phyloP scores from a whole-genome alignment of 2,888 invertebrate genomes.

The Troilus luridus region DNA sequence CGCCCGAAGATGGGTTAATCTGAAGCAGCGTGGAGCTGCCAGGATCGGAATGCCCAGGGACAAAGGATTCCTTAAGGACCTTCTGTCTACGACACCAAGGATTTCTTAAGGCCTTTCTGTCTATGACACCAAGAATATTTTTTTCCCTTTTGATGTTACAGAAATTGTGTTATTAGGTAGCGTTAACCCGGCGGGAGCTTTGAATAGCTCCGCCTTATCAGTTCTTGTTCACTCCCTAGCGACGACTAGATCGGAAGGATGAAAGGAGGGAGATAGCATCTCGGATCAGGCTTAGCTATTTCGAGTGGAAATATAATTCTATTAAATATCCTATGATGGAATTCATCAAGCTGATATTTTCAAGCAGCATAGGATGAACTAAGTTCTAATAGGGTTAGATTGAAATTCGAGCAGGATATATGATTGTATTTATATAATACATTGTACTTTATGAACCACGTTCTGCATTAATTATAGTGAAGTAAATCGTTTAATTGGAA shows the following conservation, averaged over 20 bases:
- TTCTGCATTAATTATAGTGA: too few relatives aligned
- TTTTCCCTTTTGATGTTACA: not conserved
- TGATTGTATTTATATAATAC: too few relatives aligned
- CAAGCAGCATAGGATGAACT: not conserved
- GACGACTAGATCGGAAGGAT: not conserved
- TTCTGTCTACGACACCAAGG: too few relatives aligned
- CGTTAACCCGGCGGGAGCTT: not conserved
- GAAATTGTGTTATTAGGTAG: not conserved
- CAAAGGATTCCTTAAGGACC: not conserved
- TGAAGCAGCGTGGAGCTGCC: not conserved
- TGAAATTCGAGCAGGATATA: too few relatives aligned
- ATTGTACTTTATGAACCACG: too few relatives aligned
- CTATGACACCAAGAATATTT: not conserved
- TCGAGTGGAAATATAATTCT: not conserved
- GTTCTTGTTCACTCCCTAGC: not conserved
- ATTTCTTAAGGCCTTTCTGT: too few relatives aligned
- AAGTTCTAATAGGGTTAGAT: too few relatives aligned
- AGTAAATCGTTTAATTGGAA: too few relatives aligned
- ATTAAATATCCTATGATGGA: not conserved
- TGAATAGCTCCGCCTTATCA: not conserved
- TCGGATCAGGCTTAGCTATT: not conserved
- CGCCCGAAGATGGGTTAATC: not conserved
- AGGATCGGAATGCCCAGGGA: not conserved
- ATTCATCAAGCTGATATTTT: not conserved
- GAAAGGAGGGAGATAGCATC: not conserved